Evolutionary conservation across 2,113 vertebrate species (phyloP).

Genomic region (Furnarius figulus): DNA sequence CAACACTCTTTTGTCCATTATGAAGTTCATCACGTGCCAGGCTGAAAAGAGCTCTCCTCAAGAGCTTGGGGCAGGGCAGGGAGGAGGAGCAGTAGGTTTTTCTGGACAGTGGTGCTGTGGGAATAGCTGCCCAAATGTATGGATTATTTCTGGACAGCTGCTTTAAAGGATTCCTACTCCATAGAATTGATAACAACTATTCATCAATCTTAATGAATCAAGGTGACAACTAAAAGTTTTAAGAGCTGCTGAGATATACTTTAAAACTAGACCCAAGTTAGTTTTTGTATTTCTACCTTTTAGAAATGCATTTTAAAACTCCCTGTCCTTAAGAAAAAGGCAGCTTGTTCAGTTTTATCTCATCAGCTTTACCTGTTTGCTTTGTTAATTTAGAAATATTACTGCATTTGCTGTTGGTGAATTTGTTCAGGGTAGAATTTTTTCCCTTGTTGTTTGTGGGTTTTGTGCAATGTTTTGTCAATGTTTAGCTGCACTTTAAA

Average conservation of each 20-base stretch:
- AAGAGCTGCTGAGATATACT: background rate
- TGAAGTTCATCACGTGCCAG: background rate
- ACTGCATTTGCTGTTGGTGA: background rate
- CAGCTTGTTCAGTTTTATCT: background rate
- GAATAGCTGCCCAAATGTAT: slow-evolving; percentile 46
- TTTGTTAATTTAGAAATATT: background rate
- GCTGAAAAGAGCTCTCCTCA: slow-evolving; percentile 1
- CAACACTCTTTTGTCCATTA: background rate
- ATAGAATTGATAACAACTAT: background rate
- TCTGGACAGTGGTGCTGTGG: background rate
- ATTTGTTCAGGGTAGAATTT: background rate
- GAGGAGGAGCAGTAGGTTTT: background rate
- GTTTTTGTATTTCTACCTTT: background rate
- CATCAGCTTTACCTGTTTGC: background rate
- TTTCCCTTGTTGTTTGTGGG: background rate
- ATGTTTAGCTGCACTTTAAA: background rate
- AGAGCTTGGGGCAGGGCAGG: background rate
- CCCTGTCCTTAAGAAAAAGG: background rate
- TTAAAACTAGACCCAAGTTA: background rate
- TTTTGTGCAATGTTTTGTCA: background rate
- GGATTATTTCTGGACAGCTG: background rate
- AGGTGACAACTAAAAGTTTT: background rate
- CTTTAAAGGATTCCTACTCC: slow-evolving; percentile 27
- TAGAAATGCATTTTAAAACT: background rate
- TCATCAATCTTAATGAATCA: slow-evolving; percentile 35